Conservation (phyloP, 1,140 invertebrate species). For the Thaumatotibia leucotreta region DNA sequence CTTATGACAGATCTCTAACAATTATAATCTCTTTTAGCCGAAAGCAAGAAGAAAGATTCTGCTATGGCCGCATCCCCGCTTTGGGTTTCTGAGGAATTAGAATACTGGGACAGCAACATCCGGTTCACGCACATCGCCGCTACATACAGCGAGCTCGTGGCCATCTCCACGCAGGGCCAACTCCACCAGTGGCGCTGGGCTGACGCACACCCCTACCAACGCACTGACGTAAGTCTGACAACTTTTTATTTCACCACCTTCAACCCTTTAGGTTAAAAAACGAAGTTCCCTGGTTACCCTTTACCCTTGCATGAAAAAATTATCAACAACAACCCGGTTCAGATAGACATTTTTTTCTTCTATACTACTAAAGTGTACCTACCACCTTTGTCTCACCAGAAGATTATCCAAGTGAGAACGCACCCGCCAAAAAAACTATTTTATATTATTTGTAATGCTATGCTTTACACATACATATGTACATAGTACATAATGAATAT, state of each 20-base stretch:
- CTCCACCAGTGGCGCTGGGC: constrained; percentile 99
- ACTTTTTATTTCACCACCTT: neutral
- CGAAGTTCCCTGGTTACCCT: no score
- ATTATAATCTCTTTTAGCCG: constrained; percentile 54
- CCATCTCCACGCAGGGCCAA: constrained; percentile 91
- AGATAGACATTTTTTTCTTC: no score
- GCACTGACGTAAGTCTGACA: constrained; percentile 81
- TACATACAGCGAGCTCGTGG: constrained; percentile 96
- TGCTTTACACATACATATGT: no score
- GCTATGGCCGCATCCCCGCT: constrained; percentile 86
- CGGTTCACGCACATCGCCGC: constrained; percentile 90
- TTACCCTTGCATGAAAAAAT: no score
- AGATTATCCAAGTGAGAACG: no score
- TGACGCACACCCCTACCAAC: constrained; percentile 91
- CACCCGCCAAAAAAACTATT: no score
- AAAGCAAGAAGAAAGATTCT: constrained; percentile 89
- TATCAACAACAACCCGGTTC: no score
- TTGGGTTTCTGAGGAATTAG: constrained; percentile 95
- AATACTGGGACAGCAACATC: constrained; percentile 89
- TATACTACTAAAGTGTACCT: no score
- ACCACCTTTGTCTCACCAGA: no score
- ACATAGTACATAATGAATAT: no score
- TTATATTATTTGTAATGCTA: no score
- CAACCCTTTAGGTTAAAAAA: no score
- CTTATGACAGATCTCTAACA: constrained; percentile 4